A percentile compares a stretch with the other conserved stretches of the same genome.
These are phyloP conservation scores for Henricia sp. DNA, from an alignment of 53 echinoderm and acorn worm genomes.

Conservation along the genomic window DNA sequence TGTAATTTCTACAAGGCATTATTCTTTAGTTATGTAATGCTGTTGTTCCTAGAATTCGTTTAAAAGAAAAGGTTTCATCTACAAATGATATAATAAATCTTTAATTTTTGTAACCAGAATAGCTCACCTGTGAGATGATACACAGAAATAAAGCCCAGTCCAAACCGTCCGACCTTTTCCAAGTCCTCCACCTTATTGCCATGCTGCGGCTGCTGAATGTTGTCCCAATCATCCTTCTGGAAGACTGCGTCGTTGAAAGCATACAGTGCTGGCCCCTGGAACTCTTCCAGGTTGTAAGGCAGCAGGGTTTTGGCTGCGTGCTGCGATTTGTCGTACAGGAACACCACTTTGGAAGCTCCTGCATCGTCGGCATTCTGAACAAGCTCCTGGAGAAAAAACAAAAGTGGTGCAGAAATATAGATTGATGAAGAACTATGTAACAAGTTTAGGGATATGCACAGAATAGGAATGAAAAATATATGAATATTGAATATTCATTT, in stretches of 20 bases:
- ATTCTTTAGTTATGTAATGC: too few relatives aligned
- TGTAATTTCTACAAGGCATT: too few relatives aligned
- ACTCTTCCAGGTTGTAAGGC: neutral
- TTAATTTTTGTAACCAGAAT: neutral
- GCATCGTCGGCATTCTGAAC: slow-evolving; percentile 76
- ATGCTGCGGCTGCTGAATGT: slow-evolving; percentile 53
- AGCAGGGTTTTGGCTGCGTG: slow-evolving; percentile 26
- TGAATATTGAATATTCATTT: too few relatives aligned
- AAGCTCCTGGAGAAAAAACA: slow-evolving; percentile 64
- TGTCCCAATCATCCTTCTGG: slow-evolving; percentile 40
- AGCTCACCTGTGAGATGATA: slow-evolving; percentile 64
- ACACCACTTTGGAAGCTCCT: slow-evolving; percentile 44
- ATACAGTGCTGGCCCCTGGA: too few relatives aligned
- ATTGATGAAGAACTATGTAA: too few relatives aligned
- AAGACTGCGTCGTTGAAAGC: slow-evolving; percentile 63
- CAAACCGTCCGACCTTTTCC: slow-evolving; percentile 66
- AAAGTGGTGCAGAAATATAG: too few relatives aligned
- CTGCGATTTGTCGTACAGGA: slow-evolving; percentile 53
- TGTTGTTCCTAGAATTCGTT: too few relatives aligned
- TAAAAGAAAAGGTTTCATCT: too few relatives aligned
- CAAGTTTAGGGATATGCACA: too few relatives aligned
- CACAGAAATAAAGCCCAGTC: slow-evolving; percentile 64
- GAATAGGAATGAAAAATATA: too few relatives aligned
- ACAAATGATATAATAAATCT: too few relatives aligned
- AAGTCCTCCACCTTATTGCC: slow-evolving; percentile 59